Conservation (phyloP, 1,140 invertebrate species). For the Pomacea maculata region DNA sequence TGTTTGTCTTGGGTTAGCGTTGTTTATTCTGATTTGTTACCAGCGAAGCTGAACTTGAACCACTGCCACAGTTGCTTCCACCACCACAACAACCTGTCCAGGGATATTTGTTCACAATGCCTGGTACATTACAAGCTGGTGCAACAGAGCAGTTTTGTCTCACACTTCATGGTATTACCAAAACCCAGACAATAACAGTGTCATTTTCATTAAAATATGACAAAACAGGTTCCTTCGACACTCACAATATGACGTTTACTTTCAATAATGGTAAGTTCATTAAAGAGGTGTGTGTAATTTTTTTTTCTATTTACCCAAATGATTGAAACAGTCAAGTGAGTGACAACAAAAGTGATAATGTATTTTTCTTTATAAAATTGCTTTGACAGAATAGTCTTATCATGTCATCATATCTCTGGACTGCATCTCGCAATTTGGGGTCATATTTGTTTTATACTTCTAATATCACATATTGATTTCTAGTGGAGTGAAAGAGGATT, state of each 20-base stretch:
- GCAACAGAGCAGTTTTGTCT: constrained; percentile 40
- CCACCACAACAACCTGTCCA: constrained; percentile 9
- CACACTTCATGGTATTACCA: constrained; percentile 29
- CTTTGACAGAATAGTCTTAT: too few species aligned
- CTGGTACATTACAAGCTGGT: constrained; percentile 34
- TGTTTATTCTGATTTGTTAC: not conserved
- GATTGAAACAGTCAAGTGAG: not conserved
- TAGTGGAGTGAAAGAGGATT: too few species aligned
- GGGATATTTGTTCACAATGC: constrained; percentile 47
- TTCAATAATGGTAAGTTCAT: not conserved
- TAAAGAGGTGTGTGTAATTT: not conserved
- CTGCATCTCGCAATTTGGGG: too few species aligned
- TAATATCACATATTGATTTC: too few species aligned
- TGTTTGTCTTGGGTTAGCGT: too few species aligned
- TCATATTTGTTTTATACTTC: too few species aligned
- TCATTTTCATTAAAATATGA: not conserved
- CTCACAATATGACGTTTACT: not conserved
- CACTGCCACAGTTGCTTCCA: not conserved
- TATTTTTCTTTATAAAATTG: not conserved
- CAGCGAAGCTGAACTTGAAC: not conserved
- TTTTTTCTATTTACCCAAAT: not conserved
- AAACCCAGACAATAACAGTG: constrained; percentile 11
- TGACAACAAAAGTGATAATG: not conserved
- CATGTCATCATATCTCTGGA: too few species aligned
- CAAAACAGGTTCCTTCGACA: not conserved